Evolutionary conservation across 2,113 vertebrate genomes (phyloP), one percentile per base, ranked within the genome.

Genomic region (Colinus virginianus): DNA sequence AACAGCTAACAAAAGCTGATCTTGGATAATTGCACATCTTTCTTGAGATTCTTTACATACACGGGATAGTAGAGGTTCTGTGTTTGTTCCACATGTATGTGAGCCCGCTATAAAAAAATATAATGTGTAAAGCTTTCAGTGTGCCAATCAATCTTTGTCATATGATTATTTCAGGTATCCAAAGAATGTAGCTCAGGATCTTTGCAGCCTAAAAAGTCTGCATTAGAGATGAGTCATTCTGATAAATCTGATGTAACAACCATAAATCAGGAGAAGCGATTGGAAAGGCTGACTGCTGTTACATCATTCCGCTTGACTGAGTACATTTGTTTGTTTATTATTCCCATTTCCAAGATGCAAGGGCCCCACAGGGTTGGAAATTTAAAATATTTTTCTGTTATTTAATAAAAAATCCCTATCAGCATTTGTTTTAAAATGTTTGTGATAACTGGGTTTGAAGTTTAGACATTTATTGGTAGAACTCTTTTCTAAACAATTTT

Each of bases 201-300:
- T 76, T 84, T 55, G 48, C 45, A 76, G 21, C 38, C 64, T 81
- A 64, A 77, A 79, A 81, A 42, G 5, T 79, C 56, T 84, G 81
- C 34, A 74, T 72, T 80, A 49, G 66, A 87, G 70, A 69, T 78
- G 61, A 78, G 56, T 69, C 78, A 68, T 72, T 69, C 46, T 90
- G 90, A 89, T 81, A 92, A 92, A 90, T n/a, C 26, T 72, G 74
- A 46, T 71, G 11, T 76, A 92, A 84, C 53, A 84, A 69, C 23
- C 58, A 58, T 68, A 71, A 81, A 76, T 14, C 1, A 1, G 45
- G 23, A 14, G 30, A 77, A 79, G 25, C 14, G 62, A 36, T 26
- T 72, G 78, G n/a, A 90, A 88, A 34, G 17, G 13, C 12, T 79
- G 78, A 46, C 62, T 84, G 51, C 58, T 68, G 43, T 76, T 87